These are phyloP conservation scores for Malurus melanocephalus DNA, from an alignment of 2,113 vertebrate species.

Conservation along the genomic window DNA sequence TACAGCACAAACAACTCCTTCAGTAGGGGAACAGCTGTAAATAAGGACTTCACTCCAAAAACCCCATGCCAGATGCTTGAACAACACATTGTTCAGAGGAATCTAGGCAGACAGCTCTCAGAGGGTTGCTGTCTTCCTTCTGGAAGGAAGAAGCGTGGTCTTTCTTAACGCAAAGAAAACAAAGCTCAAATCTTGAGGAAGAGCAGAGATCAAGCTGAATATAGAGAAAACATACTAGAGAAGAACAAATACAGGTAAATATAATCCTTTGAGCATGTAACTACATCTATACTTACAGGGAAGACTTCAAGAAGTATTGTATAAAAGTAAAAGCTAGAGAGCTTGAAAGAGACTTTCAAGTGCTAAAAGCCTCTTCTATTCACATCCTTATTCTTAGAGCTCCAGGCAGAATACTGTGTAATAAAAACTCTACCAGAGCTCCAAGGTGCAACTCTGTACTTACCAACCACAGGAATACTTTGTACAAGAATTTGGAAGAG, in stretches of 20 bases:
- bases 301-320: neutral
- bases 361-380: neutral
- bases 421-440: neutral
- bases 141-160: neutral
- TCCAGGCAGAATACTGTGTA: neutral
- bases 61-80: fast-evolving
- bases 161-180: neutral
- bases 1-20: neutral
- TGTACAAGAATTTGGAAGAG: neutral
- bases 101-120: neutral
- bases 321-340: neutral
- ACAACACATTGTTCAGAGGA: neutral
- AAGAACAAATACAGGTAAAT: neutral
- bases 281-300: neutral
- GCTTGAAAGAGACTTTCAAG: neutral
- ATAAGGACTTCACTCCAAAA: neutral
- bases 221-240: neutral
- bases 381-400: neutral
- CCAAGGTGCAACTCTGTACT: neutral
- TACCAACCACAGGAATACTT: neutral
- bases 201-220: neutral
- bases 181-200: neutral
- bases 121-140: neutral
- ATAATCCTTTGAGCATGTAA: neutral
- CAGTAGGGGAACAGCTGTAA: neutral